Conservation (phyloP, 2,113 vertebrate genomes). For the Melanocharis versteri region DNA sequence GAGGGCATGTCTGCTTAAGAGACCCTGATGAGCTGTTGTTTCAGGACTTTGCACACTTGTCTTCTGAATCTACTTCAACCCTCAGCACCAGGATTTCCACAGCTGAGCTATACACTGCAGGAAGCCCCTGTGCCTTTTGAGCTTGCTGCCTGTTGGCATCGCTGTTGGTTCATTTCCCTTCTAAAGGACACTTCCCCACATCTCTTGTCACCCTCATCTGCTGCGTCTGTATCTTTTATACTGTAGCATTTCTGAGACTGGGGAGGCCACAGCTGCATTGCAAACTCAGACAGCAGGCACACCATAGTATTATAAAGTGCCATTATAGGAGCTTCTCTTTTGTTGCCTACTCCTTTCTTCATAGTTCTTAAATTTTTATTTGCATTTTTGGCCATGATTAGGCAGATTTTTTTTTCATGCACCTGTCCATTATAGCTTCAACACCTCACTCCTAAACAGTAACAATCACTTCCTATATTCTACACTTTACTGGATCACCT, state of each 20-base stretch:
- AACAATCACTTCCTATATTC: neutral
- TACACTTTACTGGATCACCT: neutral
- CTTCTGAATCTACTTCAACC: neutral
- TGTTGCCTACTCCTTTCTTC: neutral
- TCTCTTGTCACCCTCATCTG: neutral
- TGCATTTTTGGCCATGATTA: neutral
- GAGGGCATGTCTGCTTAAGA: neutral
- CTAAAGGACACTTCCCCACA: neutral
- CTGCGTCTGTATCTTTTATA: neutral
- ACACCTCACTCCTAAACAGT: neutral
- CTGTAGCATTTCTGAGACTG: neutral
- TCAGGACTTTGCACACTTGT: neutral
- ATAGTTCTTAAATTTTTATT: neutral
- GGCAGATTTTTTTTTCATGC: neutral
- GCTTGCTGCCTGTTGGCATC: neutral
- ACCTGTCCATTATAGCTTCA: neutral
- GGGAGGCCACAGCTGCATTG: neutral
- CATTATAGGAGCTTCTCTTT: neutral
- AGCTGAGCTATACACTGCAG: neutral
- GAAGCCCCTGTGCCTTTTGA: neutral
- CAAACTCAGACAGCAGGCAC: neutral
- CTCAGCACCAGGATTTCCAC: neutral
- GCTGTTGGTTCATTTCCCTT: fast-evolving
- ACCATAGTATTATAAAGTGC: neutral
- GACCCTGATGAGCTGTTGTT: neutral